Conservation (phyloP, 2,888 invertebrate species). For the Drosophila paramelanica region DNA sequence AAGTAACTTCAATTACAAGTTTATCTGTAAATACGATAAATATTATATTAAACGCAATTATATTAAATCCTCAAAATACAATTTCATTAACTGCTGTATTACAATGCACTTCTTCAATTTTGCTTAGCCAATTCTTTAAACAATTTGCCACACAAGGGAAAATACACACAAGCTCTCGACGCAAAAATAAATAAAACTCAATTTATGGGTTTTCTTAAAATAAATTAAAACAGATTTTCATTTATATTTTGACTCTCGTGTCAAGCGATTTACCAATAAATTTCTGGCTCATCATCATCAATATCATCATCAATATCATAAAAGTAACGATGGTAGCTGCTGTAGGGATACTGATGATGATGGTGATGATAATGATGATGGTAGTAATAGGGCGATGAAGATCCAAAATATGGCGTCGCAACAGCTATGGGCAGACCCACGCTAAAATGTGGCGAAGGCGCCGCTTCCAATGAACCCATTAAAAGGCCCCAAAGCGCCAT, state of each 20-base stretch:
- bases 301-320: conserved; percentile 1
- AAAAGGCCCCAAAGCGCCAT: conserved; percentile 20
- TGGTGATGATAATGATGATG: conserved; percentile 31
- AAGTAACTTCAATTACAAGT: too few species aligned
- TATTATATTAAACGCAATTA: too few species aligned
- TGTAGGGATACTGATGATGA: conserved; percentile 41
- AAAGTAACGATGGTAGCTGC: conserved; percentile 25
- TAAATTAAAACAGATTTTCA: conserved; percentile 8
- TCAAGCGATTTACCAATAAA: conserved; percentile 25
- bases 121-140: background rate
- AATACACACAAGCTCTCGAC: background rate
- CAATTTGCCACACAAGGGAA: background rate
- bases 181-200: conserved; percentile 28
- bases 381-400: conserved; percentile 17
- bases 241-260: conserved; percentile 19
- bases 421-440: conserved; percentile 36
- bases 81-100: background rate
- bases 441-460: conserved; percentile 35
- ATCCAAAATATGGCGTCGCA: conserved; percentile 33
- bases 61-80: background rate
- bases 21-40: background rate
- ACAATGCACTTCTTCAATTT: background rate
- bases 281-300: conserved; percentile 8
- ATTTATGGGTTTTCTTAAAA: conserved; percentile 24
- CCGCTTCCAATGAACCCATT: conserved; percentile 27